Evolutionary conservation across 2,797 vertebrate species (phyloP).

Genomic region (Pseudotriccus pelzelni): DNA sequence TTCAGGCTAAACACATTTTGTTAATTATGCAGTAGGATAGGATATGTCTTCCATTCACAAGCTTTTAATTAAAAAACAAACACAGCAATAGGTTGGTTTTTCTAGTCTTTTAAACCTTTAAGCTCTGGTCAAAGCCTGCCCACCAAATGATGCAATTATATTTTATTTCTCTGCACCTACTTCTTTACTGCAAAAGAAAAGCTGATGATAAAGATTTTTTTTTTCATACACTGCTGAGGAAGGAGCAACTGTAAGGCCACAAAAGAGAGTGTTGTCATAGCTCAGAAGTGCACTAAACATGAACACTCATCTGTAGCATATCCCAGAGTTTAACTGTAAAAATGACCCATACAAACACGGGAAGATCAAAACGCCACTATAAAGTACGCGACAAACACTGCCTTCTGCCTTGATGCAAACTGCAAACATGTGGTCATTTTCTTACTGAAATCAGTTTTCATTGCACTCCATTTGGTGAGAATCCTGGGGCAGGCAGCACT

Average conservation of each 20-base stretch:
- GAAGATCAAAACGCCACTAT: neutral
- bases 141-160: constrained; percentile 1
- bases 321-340: neutral
- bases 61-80: constrained; percentile 47
- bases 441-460: neutral
- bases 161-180: neutral
- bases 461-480: neutral
- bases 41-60: neutral
- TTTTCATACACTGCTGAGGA: neutral
- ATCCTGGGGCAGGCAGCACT: neutral
- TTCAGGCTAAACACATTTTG: constrained; percentile 16
- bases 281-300: neutral
- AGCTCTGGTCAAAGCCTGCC: constrained; percentile 3
- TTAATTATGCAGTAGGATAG: constrained; percentile 18
- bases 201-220: neutral
- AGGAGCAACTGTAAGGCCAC: neutral
- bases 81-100: constrained; percentile 3
- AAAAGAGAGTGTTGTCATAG: neutral
- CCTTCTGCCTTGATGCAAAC: neutral
- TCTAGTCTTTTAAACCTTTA: constrained; percentile 1
- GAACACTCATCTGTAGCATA: neutral
- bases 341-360: neutral
- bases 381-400: neutral
- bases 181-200: neutral
- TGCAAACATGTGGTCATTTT: neutral